Evolutionary conservation across 2,113 vertebrate genomes (phyloP), one percentile per base, ranked within the genome.

Genomic region (Glareola pratincola): DNA sequence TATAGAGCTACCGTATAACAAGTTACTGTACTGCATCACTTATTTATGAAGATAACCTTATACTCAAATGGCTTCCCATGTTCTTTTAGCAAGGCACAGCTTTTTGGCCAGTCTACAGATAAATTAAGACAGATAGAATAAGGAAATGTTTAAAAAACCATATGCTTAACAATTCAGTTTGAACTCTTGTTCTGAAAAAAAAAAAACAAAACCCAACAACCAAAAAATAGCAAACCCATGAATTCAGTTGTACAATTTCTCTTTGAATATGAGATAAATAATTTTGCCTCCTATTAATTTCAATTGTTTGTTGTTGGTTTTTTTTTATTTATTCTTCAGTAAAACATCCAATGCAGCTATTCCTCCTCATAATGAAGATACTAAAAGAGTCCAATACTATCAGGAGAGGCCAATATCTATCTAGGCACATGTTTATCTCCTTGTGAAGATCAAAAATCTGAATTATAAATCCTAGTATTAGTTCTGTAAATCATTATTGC

Each of bases 41-140:
- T 90, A 91, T 95, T 94, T 68, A 89, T 90, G 69, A 86, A 71
- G 56, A 83, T 59, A 94, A 76, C 75, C 45, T 77, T 60, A 71
- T 23, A 68, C 37, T 20, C 34, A 94, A 94, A 88, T 41, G 34
- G 41, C 8, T 84, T 86, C 34, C 57, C 63, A 41, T 12, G 18
- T 71, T 30, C 50, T 69, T 84, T 79, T 76, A 91, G 59, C 24
- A 84, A 59, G 50, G 32, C 4, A 4, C 22, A 73, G 41, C 17
- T 60, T 86, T 82, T 63, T 71, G 76, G 30, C 37, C 16, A 14
- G 36, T 43, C 41, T 94, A 63, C 22, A 29, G 14, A 84, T 86
- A 68, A 86, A 91, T 67, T 67, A 91, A 60, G 21, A 59, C 29
- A 68, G 56, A 91, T 1, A 47, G 17, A 90, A 74, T 14, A 68